Conservation (phyloP, 2,888 invertebrate species). For the Eristalis pertinax region DNA sequence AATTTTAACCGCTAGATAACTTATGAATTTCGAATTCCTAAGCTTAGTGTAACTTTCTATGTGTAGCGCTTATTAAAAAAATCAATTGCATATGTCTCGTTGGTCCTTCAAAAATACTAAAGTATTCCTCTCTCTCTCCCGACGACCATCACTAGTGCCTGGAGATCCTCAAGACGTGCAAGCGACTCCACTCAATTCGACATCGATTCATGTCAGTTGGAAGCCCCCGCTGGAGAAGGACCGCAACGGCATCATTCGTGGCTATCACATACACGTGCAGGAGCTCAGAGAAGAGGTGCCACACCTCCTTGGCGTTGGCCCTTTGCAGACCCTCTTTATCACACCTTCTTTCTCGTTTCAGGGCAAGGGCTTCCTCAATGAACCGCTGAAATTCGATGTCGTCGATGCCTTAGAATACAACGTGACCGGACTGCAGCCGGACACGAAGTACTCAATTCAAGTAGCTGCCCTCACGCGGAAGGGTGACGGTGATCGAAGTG, state of each 20-base stretch:
- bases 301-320: not conserved
- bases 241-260: constrained; percentile 96
- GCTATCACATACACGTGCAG: constrained; percentile 97
- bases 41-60: constrained; percentile 69
- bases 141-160: constrained; percentile 88
- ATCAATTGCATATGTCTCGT: not conserved
- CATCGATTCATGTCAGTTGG: constrained; percentile 97
- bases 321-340: not conserved
- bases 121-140: constrained; percentile 66
- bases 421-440: constrained; percentile 95
- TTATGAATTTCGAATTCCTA: constrained; percentile 45
- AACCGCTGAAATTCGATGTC: constrained; percentile 93
- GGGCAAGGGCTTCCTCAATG: constrained; percentile 88
- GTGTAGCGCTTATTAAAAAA: constrained; percentile 63
- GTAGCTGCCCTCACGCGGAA: constrained; percentile 97
- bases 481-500: constrained; percentile 97
- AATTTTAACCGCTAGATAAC: constrained; percentile 56
- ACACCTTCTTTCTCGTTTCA: constrained; percentile 58
- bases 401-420: constrained; percentile 91
- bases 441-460: constrained; percentile 96
- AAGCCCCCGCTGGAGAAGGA: constrained; percentile 95
- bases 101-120: constrained; percentile 36
- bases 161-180: constrained; percentile 97
- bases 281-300: constrained; percentile 92
- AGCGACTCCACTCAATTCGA: constrained; percentile 94